These are phyloP conservation scores for Lycia hirtaria DNA, from an alignment of 2,888 invertebrate species.

Conservation along the genomic window DNA sequence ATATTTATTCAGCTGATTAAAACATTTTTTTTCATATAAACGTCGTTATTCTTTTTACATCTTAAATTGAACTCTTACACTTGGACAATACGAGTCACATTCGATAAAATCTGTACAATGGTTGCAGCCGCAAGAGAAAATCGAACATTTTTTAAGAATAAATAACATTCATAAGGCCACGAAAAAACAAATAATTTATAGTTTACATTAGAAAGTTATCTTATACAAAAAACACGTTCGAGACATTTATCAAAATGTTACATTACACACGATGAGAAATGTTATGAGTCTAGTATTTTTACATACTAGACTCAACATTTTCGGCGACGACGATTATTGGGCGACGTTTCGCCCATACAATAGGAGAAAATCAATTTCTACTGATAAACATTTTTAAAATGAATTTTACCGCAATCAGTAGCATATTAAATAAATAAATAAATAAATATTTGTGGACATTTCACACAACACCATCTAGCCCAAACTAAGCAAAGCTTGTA, in stretches of 20 bases:
- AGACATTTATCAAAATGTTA: constrained; percentile 29
- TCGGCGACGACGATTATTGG: too few relatives aligned
- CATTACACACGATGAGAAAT: constrained; percentile 22
- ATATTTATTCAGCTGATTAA: constrained; percentile 9
- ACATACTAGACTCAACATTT: too few relatives aligned
- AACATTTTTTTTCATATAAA: neutral
- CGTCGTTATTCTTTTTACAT: neutral
- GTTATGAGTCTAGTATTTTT: too few relatives aligned
- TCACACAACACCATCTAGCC: too few relatives aligned
- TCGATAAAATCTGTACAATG: constrained; percentile 15
- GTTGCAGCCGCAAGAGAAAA: constrained; percentile 36
- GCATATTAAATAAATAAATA: too few relatives aligned
- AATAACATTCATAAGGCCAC: constrained; percentile 57
- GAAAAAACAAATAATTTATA: constrained; percentile 47
- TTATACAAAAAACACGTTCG: constrained; percentile 36
- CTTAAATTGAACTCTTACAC: constrained; percentile 21
- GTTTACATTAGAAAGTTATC: constrained; percentile 32
- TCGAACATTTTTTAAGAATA: constrained; percentile 39
- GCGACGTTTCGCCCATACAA: too few relatives aligned
- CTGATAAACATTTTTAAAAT: too few relatives aligned
- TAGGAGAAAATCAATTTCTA: too few relatives aligned
- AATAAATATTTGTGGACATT: too few relatives aligned
- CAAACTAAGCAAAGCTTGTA: too few relatives aligned
- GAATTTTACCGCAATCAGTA: too few relatives aligned
- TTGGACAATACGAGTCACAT: constrained; percentile 12